Conservation (phyloP, 2,888 invertebrate genomes). For the Sepioteuthis lessoniana region DNA sequence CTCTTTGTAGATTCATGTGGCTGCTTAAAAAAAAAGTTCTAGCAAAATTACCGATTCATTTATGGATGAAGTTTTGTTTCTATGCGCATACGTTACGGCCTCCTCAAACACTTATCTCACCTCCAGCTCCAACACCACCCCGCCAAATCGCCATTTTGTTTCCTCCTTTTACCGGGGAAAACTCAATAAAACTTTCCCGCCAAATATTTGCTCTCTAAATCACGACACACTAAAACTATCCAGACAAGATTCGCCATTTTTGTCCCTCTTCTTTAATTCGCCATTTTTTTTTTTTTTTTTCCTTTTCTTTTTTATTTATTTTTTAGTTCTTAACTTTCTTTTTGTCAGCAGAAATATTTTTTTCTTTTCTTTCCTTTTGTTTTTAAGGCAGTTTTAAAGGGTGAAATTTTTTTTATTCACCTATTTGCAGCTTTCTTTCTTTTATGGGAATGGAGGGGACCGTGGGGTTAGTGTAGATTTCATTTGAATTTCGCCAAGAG, state of each 20-base stretch:
- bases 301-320: not conserved
- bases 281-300: not conserved
- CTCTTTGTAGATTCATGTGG: not conserved
- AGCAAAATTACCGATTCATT: not conserved
- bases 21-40: not conserved
- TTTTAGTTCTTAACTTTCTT: not conserved
- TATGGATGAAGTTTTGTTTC: constrained; percentile 33
- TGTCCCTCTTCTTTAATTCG: not conserved
- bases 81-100: not conserved
- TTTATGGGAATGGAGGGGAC: not conserved
- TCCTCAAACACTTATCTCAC: not conserved
- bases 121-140: not conserved
- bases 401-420: no score
- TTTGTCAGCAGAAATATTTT: not conserved
- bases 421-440: no score
- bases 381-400: not conserved
- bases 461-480: not conserved
- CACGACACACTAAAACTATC: not conserved
- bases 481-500: not conserved
- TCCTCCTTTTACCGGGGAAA: not conserved
- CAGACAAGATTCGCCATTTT: not conserved
- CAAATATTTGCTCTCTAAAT: constrained; percentile 17
- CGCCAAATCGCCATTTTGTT: not conserved
- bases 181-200: not conserved
- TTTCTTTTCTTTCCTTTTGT: not conserved